Base-by-base conservation (phyloP, 2,888 invertebrate genomes). In the Copidosoma aretas region DNA sequence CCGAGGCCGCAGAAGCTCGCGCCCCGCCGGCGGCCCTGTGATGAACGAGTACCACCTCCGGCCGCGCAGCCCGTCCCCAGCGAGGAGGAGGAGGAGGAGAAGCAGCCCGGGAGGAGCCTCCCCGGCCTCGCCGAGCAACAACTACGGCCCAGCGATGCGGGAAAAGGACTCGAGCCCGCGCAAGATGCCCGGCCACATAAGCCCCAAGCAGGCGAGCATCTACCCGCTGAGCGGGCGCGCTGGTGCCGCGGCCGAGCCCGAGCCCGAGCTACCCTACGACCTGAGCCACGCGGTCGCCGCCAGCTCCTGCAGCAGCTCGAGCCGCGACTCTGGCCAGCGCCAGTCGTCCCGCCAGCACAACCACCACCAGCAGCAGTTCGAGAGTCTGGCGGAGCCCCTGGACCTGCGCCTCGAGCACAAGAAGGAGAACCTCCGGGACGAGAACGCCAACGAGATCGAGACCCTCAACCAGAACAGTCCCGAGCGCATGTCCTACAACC, bases 111-210 rank as follows among this genome's bases (percentile, higher is more conserved):
- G 51, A 60, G 62, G 60, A 43, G 51, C 62, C 19, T n/a, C 53
- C 8, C 12, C 53, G 54, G 60, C 64, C n/a, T 43, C 53, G 52
- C 61, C 71, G n/a, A 71, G 80, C 70, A 80, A 80, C 73, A 80
- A 80, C 73, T 82, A 81, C 75, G 81, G 81, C 71, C 81, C 89
- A 88, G 91, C 88, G 84, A 91, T 92, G 91, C 90, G 94, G 88
- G 94, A 94, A 88, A 94, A 95, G 87, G 93, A 94, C 88, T 92
- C 93, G 84, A 93, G 93, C 84, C 94, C 94, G 84, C 89, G 93
- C 86, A 94, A 94, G 88, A 93, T 93, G 91, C 87, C 91, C 74
- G 88, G 88, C 64, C 88, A 88, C 81, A 86, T 87, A 75, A 91
- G 91, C 79, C 91, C 91, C 68, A 91, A 91, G 83, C 91, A 91